A percentile compares a stretch with the other conserved stretches of the same genome.
phyloP scores from a whole-genome alignment of 2,113 vertebrate genomes.

The Mustelus asterias region DNA sequence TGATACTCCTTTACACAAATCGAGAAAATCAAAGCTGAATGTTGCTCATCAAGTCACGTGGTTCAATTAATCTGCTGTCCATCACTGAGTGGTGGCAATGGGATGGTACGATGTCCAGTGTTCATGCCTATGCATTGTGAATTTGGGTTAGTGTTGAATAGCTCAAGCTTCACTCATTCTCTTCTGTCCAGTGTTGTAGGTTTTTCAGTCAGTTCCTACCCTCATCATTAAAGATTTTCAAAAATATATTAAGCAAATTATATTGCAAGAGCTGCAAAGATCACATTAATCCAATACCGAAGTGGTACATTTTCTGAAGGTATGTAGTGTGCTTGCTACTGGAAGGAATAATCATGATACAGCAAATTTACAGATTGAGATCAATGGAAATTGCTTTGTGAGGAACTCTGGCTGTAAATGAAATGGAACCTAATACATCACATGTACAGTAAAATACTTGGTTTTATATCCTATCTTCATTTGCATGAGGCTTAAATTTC shows the following conservation, averaged over 20 bases:
- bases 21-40: background rate
- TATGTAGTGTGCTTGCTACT: background rate
- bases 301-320: background rate
- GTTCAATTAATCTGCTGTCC: background rate
- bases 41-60: background rate
- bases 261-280: background rate
- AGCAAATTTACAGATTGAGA: background rate
- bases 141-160: background rate
- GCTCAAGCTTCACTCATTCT: background rate
- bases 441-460: background rate
- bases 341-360: background rate
- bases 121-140: background rate
- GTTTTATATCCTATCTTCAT: background rate
- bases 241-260: background rate
- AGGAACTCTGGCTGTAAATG: background rate
- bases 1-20: background rate
- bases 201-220: background rate
- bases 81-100: background rate
- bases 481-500: background rate
- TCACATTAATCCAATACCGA: background rate
- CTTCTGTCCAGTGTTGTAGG: background rate
- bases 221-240: background rate
- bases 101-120: background rate
- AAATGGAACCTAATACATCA: background rate
- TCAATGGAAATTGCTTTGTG: background rate